Conservation (phyloP, 1,140 invertebrate genomes). For the Drosophila arizonae region DNA sequence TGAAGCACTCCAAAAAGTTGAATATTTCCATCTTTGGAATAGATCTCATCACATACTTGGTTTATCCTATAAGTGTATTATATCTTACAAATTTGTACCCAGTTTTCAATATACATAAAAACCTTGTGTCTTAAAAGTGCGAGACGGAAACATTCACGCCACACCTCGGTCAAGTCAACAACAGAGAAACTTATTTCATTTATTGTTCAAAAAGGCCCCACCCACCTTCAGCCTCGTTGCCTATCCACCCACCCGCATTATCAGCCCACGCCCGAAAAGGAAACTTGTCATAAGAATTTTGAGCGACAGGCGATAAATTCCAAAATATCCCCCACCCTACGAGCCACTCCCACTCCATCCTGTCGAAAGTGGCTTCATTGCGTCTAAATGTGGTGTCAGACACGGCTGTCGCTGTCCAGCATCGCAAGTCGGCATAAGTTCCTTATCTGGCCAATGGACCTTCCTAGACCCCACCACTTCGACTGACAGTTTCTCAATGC, state of each 20-base stretch:
- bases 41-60: too few species aligned
- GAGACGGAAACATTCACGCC: too few species aligned
- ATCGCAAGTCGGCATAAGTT: conserved; percentile 11
- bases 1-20: too few species aligned
- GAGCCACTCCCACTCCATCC: background rate
- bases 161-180: too few species aligned
- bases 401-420: conserved; percentile 32
- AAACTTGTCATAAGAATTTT: conserved; percentile 28
- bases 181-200: background rate
- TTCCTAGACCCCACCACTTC: background rate
- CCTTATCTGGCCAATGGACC: conserved; percentile 35
- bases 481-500: conserved; percentile 61
- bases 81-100: too few species aligned
- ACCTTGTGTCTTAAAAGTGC: too few species aligned
- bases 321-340: background rate
- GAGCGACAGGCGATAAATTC: conserved; percentile 14
- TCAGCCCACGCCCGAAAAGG: conserved; percentile 5
- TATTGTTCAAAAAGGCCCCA: background rate
- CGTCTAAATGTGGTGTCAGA: conserved; percentile 73
- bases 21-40: too few species aligned
- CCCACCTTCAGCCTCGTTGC: background rate
- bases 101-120: too few species aligned
- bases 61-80: too few species aligned
- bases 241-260: conserved; percentile 5
- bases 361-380: conserved; percentile 70